Conservation (phyloP, 2,797 vertebrate genomes). For the Danio jaintianensis region DNA sequence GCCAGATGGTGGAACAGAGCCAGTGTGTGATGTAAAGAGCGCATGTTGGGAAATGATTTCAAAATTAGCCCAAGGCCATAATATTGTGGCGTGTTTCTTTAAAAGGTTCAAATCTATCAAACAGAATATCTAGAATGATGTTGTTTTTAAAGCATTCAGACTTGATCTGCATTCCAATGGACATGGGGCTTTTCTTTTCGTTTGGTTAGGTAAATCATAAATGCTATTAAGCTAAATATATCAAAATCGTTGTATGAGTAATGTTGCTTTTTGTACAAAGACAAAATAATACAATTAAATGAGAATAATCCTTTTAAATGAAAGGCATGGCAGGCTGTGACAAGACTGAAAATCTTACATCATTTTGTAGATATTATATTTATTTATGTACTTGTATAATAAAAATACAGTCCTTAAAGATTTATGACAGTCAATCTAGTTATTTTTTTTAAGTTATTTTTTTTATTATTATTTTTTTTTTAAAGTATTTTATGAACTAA, state of each 20-base stretch:
- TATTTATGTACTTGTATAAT: neutral
- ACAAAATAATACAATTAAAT: neutral
- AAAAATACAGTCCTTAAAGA: neutral
- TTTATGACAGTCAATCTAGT: too few species aligned
- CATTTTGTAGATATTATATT: neutral
- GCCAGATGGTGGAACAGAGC: conserved; percentile 6
- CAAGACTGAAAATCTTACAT: neutral
- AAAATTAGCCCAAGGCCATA: neutral
- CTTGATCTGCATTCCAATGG: neutral
- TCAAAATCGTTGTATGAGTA: neutral
- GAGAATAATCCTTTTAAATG: neutral
- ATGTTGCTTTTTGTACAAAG: neutral
- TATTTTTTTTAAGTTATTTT: too few species aligned
- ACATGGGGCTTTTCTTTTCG: neutral
- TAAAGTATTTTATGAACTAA: too few species aligned
- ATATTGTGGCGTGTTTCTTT: neutral
- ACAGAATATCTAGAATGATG: neutral
- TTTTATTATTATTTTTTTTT: too few species aligned
- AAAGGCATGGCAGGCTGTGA: neutral
- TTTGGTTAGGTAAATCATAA: neutral
- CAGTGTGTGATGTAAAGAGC: neutral
- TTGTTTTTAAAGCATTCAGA: neutral
- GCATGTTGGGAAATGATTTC: neutral
- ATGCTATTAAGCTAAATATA: neutral
- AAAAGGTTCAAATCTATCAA: neutral